Base-by-base conservation (phyloP, 2,888 invertebrate genomes). In the Heliconius hortense region DNA sequence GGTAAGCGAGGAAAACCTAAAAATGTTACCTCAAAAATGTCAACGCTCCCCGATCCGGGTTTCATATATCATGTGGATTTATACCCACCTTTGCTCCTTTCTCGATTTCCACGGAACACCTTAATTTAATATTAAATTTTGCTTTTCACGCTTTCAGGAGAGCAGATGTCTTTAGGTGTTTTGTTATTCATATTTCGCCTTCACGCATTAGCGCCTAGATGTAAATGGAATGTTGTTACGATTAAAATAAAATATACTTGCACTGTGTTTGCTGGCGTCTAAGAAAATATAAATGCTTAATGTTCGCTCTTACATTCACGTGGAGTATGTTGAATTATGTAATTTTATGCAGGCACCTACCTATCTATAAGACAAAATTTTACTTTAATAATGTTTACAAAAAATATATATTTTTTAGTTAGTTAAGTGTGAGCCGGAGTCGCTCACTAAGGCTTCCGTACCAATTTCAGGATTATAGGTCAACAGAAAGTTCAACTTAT, bases 101-200 rank as follows among this genome's bases (percentile, higher is more conserved):
- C 92, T 91, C 93, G 91, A 93, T 93, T 92, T 90, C 86, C 86
- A 88, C 89, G 87, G 89, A 91, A 92, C 90, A 88, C 91, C 92
- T 92, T 93, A 93, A 93, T 93, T 93, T 93, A 93, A 93, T 93
- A 93, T 92, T 92, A 93, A 93, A 93, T 93, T 90, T 88, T 89
- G 90, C 89, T 88, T 87, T 89, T 85, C 85, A 81, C 83, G 84
- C 86, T 85, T 86, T 84, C 87, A 84, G 84, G 85, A 84, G 86
- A 88, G 87, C 89, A 91, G 88, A 91, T 90, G 92, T 90, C 89
- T 90, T 89, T 87, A 86, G 87, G 83, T 84, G 87, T 92, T 90
- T 88, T 89, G 88, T 90, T 90, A 92, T 92, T 92, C 90, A 91
- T 92, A 91, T 91, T 90, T 90, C 86, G 85, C 87, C 85, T 83